Conservation (phyloP, 2,113 vertebrate species). For the Thamnaconus septentrionalis region DNA sequence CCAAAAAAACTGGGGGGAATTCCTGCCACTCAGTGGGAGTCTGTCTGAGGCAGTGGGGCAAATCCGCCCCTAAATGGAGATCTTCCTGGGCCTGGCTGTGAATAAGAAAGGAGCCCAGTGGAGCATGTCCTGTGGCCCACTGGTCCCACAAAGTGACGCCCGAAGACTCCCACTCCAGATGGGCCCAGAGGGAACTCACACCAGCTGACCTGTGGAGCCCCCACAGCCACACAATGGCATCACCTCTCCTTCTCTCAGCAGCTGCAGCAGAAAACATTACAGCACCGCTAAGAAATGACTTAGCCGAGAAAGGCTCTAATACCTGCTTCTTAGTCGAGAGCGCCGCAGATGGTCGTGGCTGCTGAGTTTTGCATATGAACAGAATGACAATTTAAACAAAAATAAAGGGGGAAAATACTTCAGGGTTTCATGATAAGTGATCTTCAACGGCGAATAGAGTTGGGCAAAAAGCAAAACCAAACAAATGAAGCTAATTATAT, state of each 20-base stretch:
- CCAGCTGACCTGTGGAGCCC: conserved; percentile 54
- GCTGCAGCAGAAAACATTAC: conserved; percentile 53
- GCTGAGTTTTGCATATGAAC: conserved; percentile 57
- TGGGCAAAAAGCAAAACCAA: neutral
- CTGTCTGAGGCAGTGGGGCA: conserved; percentile 61
- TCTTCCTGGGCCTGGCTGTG: conserved; percentile 47
- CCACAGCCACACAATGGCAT: conserved; percentile 55
- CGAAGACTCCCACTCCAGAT: conserved; percentile 66
- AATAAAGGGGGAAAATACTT: conserved; percentile 53
- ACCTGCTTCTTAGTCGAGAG: conserved; percentile 51
- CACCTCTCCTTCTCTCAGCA: conserved; percentile 59
- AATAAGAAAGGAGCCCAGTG: conserved; percentile 68
- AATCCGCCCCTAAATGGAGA: conserved; percentile 71
- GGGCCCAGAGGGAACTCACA: conserved; percentile 60
- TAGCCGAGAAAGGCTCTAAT: conserved; percentile 46
- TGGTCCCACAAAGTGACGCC: conserved; percentile 38
- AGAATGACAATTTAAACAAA: conserved; percentile 34
- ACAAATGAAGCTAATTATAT: too few species aligned
- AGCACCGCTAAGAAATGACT: conserved; percentile 50
- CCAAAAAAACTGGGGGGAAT: conserved; percentile 52
- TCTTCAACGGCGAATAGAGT: conserved; percentile 21
- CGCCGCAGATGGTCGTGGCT: conserved; percentile 55
- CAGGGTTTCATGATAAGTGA: conserved; percentile 42
- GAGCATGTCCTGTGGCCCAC: conserved; percentile 60
- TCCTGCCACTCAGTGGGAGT: conserved; percentile 65